phyloP scores from a whole-genome alignment of 30 jellyfish, hydroid and myxozoan species.

The Hydra vulgaris region DNA sequence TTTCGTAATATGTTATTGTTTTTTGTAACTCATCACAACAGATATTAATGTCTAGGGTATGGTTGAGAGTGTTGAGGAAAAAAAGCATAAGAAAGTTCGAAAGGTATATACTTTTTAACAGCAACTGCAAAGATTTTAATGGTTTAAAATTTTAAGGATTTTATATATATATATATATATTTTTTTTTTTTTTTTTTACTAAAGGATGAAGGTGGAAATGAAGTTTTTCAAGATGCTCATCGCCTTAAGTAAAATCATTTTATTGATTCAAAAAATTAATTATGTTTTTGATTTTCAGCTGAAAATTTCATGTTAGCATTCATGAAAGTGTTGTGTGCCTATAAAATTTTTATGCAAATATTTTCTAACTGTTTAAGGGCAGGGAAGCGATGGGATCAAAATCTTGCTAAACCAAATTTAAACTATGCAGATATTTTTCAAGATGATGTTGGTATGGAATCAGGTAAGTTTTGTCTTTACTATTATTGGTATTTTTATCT shows the following conservation, averaged over 20 bases:
- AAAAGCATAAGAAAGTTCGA: slow-evolving; percentile 68
- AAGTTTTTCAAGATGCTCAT: slow-evolving; percentile 17
- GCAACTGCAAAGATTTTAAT: too few relatives aligned
- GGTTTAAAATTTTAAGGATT: not conserved
- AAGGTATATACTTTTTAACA: slow-evolving; percentile 16
- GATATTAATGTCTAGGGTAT: slow-evolving; percentile 46
- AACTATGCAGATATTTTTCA: slow-evolving; percentile 77
- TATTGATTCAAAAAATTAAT: too few relatives aligned
- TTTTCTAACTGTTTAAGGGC: slow-evolving; percentile 12
- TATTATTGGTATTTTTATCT: not conserved
- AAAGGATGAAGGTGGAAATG: slow-evolving; percentile 18
- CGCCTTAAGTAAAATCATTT: slow-evolving; percentile 8
- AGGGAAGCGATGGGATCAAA: slow-evolving; percentile 83
- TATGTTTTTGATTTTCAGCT: too few relatives aligned
- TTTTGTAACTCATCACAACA: not conserved
- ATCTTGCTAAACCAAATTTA: slow-evolving; percentile 71
- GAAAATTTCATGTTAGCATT: too few relatives aligned
- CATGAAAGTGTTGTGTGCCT: too few relatives aligned
- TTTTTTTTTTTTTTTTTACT: not conserved
- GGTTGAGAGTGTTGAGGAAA: slow-evolving; percentile 98
- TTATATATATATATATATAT: not conserved
- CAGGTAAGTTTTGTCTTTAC: slow-evolving; percentile 33
- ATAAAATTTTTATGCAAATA: too few relatives aligned
- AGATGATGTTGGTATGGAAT: slow-evolving; percentile 77
- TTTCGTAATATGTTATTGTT: too few relatives aligned